Conservation (phyloP, 2,113 vertebrate species). For the Varanus komodoensis region DNA sequence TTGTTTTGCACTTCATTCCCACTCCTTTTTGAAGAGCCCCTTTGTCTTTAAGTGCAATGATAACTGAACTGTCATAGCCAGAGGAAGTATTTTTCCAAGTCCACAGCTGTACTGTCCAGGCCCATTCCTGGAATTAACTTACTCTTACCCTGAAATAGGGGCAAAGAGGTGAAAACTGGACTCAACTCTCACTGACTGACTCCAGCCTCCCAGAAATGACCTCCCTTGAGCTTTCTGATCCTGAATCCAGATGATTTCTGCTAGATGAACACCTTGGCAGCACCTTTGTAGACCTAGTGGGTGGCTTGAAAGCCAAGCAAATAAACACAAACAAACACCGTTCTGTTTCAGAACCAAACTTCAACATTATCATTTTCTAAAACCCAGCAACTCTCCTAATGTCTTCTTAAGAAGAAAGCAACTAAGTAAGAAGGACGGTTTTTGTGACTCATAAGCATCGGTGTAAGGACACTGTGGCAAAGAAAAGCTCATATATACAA, state of each 20-base stretch:
- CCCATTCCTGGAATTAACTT: conserved; percentile 71
- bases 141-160: conserved; percentile 62
- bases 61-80: conserved; percentile 72
- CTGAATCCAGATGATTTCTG: conserved; percentile 27
- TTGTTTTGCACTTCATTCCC: conserved; percentile 65
- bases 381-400: neutral
- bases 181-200: conserved; percentile 43
- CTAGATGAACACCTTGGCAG: conserved; percentile 21
- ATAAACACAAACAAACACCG: neutral
- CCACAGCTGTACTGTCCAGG: conserved; percentile 60
- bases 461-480: neutral
- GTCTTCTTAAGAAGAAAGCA: neutral
- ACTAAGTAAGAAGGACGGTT: neutral
- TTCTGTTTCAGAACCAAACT: neutral
- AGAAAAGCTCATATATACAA: neutral
- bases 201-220: conserved; percentile 16
- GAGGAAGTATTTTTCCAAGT: conserved; percentile 73
- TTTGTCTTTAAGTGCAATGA: conserved; percentile 74
- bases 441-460: neutral
- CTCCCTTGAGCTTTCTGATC: conserved; percentile 45
- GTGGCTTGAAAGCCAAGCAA: neutral
- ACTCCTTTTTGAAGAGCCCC: conserved; percentile 66
- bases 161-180: conserved; percentile 66
- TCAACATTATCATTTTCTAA: neutral
- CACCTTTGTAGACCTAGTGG: neutral